Base-by-base conservation (phyloP, 2,113 vertebrate genomes). In the Pollachius pollachius region DNA sequence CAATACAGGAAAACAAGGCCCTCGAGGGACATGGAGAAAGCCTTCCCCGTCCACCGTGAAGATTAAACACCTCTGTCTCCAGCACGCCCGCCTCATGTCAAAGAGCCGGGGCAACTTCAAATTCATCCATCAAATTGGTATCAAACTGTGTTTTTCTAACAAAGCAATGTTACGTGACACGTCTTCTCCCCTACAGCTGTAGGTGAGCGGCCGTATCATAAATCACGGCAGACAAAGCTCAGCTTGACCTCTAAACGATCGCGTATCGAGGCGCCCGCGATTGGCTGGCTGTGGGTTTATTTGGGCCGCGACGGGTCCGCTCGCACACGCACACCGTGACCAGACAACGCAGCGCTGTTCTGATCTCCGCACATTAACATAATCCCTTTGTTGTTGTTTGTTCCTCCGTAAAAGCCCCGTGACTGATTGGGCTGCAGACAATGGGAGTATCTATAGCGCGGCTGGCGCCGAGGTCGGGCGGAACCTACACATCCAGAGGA, bases 201-300 rank as follows among this genome's bases (percentile, higher is more conserved):
- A 92, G 94, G 95, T 95, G 89, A 95, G 94, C 92, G 84, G 90
- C 92, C 90, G 91, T 89, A 94, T 95, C 94, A 95, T 96, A 94
- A 96, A 97, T 96, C 94, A 95, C 86, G 90, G 81, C 92, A 94
- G 93, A 96, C 93, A 95, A 95, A 95, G 94, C 93, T 94, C 92
- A 94, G 93, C 94, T 94, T 96, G 95, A 96, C 95, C 95, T 95
- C 94, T 93, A 94, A 94, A 94, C 92, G 95, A 93, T 94, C 94
- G 85, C 81, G 81, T 89, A 89, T 91, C 88, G 84, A 80, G 81
- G 37, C 37, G 5, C 84, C 89, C 89, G 90, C 37, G 88, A 92
- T 89, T 87, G 85, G 85, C 71, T 74, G 37, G 37, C 37, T 23
- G 72, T 75, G 85, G 82, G 90, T 84, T 86, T 88, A 92, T 93